phyloP scores from a whole-genome alignment of 2,797 vertebrate species.

The Echiichthys vipera region DNA sequence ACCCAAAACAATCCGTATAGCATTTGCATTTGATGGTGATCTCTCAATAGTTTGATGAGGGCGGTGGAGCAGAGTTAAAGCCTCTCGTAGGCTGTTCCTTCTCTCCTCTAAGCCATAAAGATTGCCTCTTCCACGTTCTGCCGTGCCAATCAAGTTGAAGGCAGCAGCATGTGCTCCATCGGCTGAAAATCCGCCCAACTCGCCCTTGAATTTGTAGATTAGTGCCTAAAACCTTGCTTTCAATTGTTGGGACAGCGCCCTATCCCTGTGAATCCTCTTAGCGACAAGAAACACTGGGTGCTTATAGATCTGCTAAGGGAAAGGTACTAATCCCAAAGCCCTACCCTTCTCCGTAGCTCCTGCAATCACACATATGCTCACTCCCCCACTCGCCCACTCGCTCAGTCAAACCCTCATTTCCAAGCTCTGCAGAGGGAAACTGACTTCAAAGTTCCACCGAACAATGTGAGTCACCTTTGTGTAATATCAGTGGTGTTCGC shows the following conservation, averaged over 20 bases:
- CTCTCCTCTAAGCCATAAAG: conserved; percentile 30
- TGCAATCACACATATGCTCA: conserved; percentile 12
- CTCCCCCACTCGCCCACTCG: conserved; percentile 36
- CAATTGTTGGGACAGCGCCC: conserved; percentile 65
- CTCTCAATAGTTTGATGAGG: conserved; percentile 26
- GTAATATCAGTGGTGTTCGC: conserved; percentile 38
- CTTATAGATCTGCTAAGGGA: conserved; percentile 61
- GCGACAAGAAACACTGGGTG: conserved; percentile 68
- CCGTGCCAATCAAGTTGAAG: conserved; percentile 51
- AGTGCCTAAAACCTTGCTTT: conserved; percentile 71
- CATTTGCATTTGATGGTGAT: conserved; percentile 48
- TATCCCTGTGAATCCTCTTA: conserved; percentile 80
- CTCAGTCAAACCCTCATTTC: conserved; percentile 51
- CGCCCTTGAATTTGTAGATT: conserved; percentile 69
- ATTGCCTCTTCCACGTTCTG: conserved; percentile 28
- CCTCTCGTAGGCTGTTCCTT: conserved; percentile 9
- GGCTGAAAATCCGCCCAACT: conserved; percentile 32
- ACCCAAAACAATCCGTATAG: conserved; percentile 17
- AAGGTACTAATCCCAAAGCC: conserved; percentile 68
- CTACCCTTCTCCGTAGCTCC: conserved; percentile 32
- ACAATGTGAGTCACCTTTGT: conserved; percentile 63
- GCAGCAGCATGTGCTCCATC: conserved; percentile 36
- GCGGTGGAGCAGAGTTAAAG: conserved; percentile 10
- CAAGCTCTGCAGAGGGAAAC: conserved; percentile 45
- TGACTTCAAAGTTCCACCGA: conserved; percentile 46